Base-by-base conservation (phyloP, 2,888 invertebrate genomes). In the Girardia tigrina region DNA sequence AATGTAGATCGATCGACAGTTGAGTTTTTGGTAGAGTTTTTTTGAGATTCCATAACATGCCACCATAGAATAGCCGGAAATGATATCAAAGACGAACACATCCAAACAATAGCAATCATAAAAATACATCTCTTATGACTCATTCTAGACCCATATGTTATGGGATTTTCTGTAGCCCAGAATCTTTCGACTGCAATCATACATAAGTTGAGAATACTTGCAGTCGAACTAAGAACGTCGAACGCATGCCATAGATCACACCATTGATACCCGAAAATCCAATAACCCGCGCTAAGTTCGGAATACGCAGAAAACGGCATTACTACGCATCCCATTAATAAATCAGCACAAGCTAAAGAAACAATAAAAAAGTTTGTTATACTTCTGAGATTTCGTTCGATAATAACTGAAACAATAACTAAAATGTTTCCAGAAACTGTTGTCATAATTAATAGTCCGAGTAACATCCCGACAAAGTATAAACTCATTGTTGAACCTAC, bases 131-230 rank as follows among this genome's bases (percentile, higher is more conserved):
- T 88, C 77, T 91, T 88, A 77, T 89, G 88, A 69, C 90, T 89
- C 92, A 97, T 95, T 78, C 90, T 88, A 86, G 90, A 91, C 0
- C 95, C 94, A 85, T 98, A 98, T 72, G 92, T 91, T 79, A 98
- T 94, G 0, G 98, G 97, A 85, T 97, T 94, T n/a, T 94, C 94
- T 78, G 97, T 95, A 70, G 97, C 97, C 94, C 95, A 94, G 85
- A 97, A 98, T 23, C 94, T 89, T 84, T 95, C 95, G 80, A 95
- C 84, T 0, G 93, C 92, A 81, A 95, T 98, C 28, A 97, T 94
- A 85, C 97, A 97, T 75, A 98, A 86, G 85, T 97, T 97, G 73
- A 97, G 87, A 80, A 98, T 98, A 14, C 94, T 94, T 2, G 95
- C 95, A 0, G 98, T 97, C 80, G 93, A 93, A 80, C 94, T 97